phyloP scores from a whole-genome alignment of 2,113 vertebrate genomes.

The Apodemus speciosus region DNA sequence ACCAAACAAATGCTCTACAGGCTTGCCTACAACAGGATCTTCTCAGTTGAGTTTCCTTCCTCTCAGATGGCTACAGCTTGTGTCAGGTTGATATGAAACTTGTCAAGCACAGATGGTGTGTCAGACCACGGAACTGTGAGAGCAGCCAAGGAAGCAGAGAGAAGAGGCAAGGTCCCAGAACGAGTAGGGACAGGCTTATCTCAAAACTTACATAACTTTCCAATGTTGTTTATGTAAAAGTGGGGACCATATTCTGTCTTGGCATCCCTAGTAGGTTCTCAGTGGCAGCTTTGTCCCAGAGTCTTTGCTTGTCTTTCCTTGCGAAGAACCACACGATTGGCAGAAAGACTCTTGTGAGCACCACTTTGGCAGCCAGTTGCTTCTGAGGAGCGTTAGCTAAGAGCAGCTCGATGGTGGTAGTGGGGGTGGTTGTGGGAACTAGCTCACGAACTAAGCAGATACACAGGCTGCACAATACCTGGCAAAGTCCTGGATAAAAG shows the following conservation, averaged over 20 bases:
- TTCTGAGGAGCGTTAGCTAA: background rate
- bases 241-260: background rate
- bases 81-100: background rate
- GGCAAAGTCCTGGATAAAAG: background rate
- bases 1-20: background rate
- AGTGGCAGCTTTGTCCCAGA: background rate
- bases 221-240: conserved; percentile 1
- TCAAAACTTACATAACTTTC: background rate
- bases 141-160: background rate
- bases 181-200: background rate
- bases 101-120: background rate
- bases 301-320: background rate
- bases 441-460: background rate
- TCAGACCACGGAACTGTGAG: background rate
- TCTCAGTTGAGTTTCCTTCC: background rate
- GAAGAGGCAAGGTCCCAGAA: background rate
- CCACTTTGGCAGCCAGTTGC: background rate
- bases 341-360: background rate
- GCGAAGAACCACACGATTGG: background rate
- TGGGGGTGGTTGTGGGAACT: background rate
- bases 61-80: background rate
- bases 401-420: background rate
- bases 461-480: background rate
- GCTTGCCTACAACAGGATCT: background rate
- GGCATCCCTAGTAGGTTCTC: background rate